Percentiles rank a stretch among this genome's conserved stretches.
Conservation (phyloP, 2,797 vertebrate genomes). For the Coracias cyanogaster region DNA sequence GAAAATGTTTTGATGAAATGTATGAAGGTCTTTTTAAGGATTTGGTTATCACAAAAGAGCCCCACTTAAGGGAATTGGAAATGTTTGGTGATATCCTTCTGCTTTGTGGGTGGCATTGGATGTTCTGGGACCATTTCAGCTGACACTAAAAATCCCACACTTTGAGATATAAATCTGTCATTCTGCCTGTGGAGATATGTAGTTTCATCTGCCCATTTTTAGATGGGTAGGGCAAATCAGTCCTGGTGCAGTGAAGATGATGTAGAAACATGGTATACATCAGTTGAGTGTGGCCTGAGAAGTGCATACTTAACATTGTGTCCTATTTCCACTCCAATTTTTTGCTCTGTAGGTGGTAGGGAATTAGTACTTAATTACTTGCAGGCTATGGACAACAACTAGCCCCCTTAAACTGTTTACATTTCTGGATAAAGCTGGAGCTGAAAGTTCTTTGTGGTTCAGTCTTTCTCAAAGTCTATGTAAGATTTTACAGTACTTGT, state of each 20-base stretch:
- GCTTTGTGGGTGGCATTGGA: neutral
- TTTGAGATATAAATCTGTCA: neutral
- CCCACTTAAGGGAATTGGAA: neutral
- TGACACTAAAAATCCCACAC: neutral
- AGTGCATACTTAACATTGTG: neutral
- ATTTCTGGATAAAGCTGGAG: slow-evolving; percentile 56
- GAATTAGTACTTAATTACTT: slow-evolving; percentile 66
- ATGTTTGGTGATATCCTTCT: neutral
- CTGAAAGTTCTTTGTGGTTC: slow-evolving; percentile 49
- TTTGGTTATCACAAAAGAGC: neutral
- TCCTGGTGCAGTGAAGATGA: neutral
- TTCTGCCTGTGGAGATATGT: neutral
- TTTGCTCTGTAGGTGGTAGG: slow-evolving; percentile 59
- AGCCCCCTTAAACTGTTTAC: slow-evolving; percentile 50
- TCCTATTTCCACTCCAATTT: slow-evolving; percentile 29
- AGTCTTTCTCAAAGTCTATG: slow-evolving; percentile 5
- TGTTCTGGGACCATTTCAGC: neutral
- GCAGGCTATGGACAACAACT: slow-evolving; percentile 47
- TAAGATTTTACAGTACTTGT: slow-evolving; percentile 12
- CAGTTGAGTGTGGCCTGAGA: neutral
- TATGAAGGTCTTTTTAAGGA: slow-evolving; percentile 28
- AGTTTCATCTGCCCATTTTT: neutral
- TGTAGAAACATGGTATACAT: neutral
- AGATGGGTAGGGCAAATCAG: neutral
- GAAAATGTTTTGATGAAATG: neutral